A percentile compares a stretch with the other conserved stretches of the same genome.
phyloP scores from a whole-genome alignment of 1,140 invertebrate species.

The Magallana angulata region DNA sequence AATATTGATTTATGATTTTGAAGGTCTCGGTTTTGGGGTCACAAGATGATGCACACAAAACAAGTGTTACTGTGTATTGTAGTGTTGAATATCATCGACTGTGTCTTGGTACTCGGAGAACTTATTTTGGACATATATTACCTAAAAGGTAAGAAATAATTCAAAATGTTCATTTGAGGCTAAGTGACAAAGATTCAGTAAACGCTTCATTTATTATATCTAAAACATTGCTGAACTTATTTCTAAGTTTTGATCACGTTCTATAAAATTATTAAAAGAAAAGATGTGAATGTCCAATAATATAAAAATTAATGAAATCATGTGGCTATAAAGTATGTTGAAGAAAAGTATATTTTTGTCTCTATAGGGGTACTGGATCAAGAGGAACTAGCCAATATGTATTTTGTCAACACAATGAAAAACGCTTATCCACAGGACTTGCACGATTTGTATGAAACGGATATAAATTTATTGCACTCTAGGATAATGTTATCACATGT shows the following conservation, averaged over 20 bases:
- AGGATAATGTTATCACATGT: not conserved
- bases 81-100: constrained; percentile 69
- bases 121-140: constrained; percentile 69
- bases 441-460: constrained; percentile 1
- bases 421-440: constrained; percentile 7
- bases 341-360: not conserved
- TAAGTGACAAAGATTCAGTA: too few relatives aligned
- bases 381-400: not conserved
- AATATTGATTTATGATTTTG: constrained; percentile 8
- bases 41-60: constrained; percentile 65
- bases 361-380: not conserved
- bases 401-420: constrained; percentile 24
- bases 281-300: too few relatives aligned
- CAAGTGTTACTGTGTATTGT: constrained; percentile 64
- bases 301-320: too few relatives aligned
- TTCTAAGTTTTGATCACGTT: too few relatives aligned
- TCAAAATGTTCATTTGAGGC: too few relatives aligned
- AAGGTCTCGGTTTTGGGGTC: constrained; percentile 62
- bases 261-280: too few relatives aligned
- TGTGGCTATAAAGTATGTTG: too few relatives aligned
- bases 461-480: constrained; percentile 1
- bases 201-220: too few relatives aligned
- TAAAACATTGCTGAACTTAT: too few relatives aligned
- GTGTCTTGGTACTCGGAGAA: constrained; percentile 66
- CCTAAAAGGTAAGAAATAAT: constrained; percentile 56